These are phyloP conservation scores for Gobio occitaniae DNA, from an alignment of 2,797 vertebrate species.

Conservation along the genomic window DNA sequence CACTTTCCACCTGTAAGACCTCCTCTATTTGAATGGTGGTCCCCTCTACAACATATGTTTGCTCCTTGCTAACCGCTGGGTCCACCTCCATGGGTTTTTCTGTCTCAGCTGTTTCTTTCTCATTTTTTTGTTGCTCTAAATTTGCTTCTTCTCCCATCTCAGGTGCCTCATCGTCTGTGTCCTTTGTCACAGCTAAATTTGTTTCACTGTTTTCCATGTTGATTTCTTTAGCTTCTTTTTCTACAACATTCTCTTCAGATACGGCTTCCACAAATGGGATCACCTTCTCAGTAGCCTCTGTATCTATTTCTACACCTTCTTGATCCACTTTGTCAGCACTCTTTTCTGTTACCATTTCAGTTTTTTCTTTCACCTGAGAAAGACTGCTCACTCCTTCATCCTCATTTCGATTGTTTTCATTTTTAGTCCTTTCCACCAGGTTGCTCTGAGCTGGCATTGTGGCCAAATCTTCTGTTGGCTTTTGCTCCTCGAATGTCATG, in stretches of 20 bases:
- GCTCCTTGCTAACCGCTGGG: neutral
- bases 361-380: neutral
- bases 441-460: neutral
- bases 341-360: neutral
- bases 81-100: neutral
- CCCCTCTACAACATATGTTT: neutral
- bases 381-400: neutral
- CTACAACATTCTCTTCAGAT: neutral
- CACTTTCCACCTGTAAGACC: constrained; percentile 5
- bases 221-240: neutral
- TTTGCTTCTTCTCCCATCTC: neutral
- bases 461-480: neutral
- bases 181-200: neutral
- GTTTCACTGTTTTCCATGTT: neutral
- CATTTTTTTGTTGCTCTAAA: neutral
- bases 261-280: neutral
- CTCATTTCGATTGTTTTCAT: neutral
- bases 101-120: neutral
- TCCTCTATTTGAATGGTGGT: neutral
- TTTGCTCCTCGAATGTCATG: neutral
- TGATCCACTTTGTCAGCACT: neutral
- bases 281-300: neutral
- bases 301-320: constrained; percentile 4
- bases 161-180: neutral
- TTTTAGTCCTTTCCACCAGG: neutral